These are phyloP conservation scores for Eupithecia abbreviata DNA, from an alignment of 2,888 invertebrate genomes.

Conservation along the genomic window DNA sequence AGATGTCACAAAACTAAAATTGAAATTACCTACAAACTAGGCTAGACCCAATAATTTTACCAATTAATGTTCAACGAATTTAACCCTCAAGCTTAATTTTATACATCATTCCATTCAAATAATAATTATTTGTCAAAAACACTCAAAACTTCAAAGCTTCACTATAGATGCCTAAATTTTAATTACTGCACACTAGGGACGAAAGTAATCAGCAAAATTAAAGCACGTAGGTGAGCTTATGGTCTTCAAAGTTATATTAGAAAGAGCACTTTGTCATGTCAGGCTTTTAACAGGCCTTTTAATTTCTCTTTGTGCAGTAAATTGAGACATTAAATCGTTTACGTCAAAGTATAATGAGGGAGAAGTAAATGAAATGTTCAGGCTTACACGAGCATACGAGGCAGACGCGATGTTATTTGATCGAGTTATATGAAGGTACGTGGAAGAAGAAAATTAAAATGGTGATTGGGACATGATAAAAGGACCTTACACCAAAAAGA, in stretches of 20 bases:
- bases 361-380: constrained; percentile 57
- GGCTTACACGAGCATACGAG: background rate
- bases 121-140: constrained; percentile 46
- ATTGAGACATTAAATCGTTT: constrained; percentile 82
- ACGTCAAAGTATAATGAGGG: constrained; percentile 69
- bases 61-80: constrained; percentile 41
- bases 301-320: constrained; percentile 81
- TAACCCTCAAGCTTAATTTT: constrained; percentile 36
- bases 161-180: constrained; percentile 49
- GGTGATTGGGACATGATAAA: background rate
- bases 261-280: constrained; percentile 81
- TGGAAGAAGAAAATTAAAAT: constrained; percentile 1
- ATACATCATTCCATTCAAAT: constrained; percentile 48
- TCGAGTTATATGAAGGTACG: constrained; percentile 11
- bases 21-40: background rate
- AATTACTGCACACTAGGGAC: constrained; percentile 62
- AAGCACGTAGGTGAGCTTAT: constrained; percentile 71
- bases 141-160: constrained; percentile 41
- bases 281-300: constrained; percentile 80
- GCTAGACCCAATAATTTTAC: background rate
- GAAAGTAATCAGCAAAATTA: constrained; percentile 75
- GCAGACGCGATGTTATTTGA: constrained; percentile 11
- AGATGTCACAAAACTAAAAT: background rate
- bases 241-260: constrained; percentile 78
- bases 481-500: background rate